Base-by-base conservation (phyloP, 2,888 invertebrate species). In the Cosmorhoe ocellata region DNA sequence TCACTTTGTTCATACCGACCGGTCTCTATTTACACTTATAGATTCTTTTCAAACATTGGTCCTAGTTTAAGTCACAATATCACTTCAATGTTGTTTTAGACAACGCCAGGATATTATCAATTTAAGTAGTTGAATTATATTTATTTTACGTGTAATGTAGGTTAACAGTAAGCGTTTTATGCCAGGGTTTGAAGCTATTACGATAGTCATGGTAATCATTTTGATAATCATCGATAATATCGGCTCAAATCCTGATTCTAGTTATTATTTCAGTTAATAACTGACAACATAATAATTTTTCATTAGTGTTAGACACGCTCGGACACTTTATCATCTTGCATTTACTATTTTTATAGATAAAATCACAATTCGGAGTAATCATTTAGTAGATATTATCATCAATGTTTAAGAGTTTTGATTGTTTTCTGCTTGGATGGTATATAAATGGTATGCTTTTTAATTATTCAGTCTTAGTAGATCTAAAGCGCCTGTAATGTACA, bases 261-360 rank as follows among this genome's bases (percentile, higher is more conserved):
- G 22, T 30, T 41, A 10, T 27, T 39, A 10, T 27, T 39, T 48
- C 37, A 9, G 41, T 49, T 45, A 44, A 43, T 40, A 28, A 32
- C 14, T 31, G 27, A 44, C 13, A 26, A 33, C 9, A 18, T 24
- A 27, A 11, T 40, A 13, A 33, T 14, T n/a, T 41, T 6, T 38
- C 40, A 41, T 52, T 45, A 33, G 36, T 39, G 33, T 40, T 8
- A 46, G 30, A 22, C 30, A 31, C 31, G 24, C 6, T 3, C 7
- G 32, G 57, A 58, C 66, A 75, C 67, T 64, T 65, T 61, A 56
- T 64, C 47, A n/a, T n/a, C n/a, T n/a, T 73, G 79, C 79, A 79
- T 79, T 79, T 79, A 79, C 59, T 74, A 68, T 56, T 69, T 66
- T 73, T 62, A 70, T 66, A 65, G 27, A 38, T 38, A 8, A 56